Base-by-base conservation (phyloP, 2,113 vertebrate genomes). In the Syngnathoides biaculeatus region DNA sequence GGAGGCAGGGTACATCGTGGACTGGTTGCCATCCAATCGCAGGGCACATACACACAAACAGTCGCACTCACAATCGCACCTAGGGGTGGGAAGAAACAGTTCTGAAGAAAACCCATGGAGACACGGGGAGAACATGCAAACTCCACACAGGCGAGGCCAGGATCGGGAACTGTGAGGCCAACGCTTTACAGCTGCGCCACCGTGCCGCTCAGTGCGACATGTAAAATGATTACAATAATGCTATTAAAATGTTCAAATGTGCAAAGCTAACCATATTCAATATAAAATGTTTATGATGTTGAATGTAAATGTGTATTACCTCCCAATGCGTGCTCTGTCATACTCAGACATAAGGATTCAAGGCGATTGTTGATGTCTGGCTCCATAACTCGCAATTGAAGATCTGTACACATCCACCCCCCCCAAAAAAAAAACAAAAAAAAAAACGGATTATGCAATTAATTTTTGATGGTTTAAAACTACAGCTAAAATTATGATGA, bases 351-450 rank as follows among this genome's bases (percentile, higher is more conserved):
- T 91, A 99, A 90, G 78, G 97, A 99, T 93, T 99, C 97, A 77
- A 99, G 94, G 74, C 97, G 95, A 83, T 98, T 99, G 91, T 99
- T 98, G 91, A 98, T 99, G 89, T 99, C 97, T 38, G 97, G 97
- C 90, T 99, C 97, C 55, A 94, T 96, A 90, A 93, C 95, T 0
- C 95, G 94, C 69, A 97, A 88, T 90, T 95, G 96, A 85, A 97
- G 94, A 90, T 98, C 97, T 99, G 40, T 24, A 24, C 14, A 91
- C 15, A 52, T 38, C n/a, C n/a, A n/a, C n/a, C n/a, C n/a, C n/a
- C n/a, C n/a, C n/a, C 38, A 59, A 15, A 67, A 79, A 47, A 69
- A 73, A 65, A 72, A 69, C 26, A 73, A 17, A 68, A 79, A 48
- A 68, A 72, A 65, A 73, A 67, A 27, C 66, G 14, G 39, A 35